Evolutionary conservation across 2,113 vertebrate species (phyloP), one percentile per base, ranked within the genome.

Genomic region (Eonycteris spelaea): DNA sequence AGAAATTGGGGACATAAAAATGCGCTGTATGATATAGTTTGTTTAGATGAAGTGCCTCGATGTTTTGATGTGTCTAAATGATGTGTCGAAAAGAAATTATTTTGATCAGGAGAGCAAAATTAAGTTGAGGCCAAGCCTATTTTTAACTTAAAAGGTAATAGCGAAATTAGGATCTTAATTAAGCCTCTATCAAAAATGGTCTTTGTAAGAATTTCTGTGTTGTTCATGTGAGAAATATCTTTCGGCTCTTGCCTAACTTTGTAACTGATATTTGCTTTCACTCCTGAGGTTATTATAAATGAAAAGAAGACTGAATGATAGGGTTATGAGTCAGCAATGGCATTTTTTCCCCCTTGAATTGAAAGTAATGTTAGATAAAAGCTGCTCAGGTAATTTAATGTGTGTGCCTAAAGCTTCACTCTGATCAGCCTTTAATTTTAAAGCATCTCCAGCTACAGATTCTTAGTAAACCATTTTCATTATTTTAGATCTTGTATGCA

Each of bases 311-410:
- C 48, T 84, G 78, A 79, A 19, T 94, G 80, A 97, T 74, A 95
- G 7, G 48, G n/a, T 95, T 96, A 61, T 95, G 82, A 97, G 65
- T 96, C 94, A 90, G 65, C 63, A 97, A 55, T 90, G 86, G 67
- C 74, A 96, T 19, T 2, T 11, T 97, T 78, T 87, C 77, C 40
- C 12, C 38, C 90, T 95, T 95, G 77, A 95, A 97, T 48, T 93
- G 65, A 97, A 98, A 98, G 96, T 97, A 97, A 97, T 61, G 59
- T 86, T 95, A 45, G 87, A 68, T 59, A 97, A 93, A 97, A 74
- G 12, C 85, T 92, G 28, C 38, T 90, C 83, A 97, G 75, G 91
- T 94, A 96, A 97, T 97, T 94, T 95, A 97, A 82, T 95, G 90
- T 97, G 97, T 98, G 84, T 95, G 91, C 93, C 91, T 88, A 71